phyloP scores from a whole-genome alignment of 2,113 vertebrate genomes.

The Petroica traversi region DNA sequence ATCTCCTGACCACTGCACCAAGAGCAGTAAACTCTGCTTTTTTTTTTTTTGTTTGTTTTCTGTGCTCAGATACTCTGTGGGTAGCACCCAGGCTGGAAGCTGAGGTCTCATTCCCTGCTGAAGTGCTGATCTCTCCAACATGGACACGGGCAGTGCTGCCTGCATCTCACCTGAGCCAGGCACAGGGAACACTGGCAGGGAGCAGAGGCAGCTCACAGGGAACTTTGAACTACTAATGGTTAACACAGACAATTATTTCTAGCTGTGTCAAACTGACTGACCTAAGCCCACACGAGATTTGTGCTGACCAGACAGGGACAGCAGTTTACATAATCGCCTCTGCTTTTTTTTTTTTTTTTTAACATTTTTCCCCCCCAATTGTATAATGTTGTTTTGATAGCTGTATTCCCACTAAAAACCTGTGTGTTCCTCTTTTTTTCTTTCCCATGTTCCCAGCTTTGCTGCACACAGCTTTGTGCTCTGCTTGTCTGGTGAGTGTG shows the following conservation, averaged over 20 bases:
- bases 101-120: not conserved
- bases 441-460: not conserved
- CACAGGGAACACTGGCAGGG: not conserved
- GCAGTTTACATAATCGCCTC: not conserved
- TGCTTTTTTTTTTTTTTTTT: not conserved
- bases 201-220: not conserved
- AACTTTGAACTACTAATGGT: slow-evolving; percentile 37
- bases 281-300: not conserved
- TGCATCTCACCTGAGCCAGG: not conserved
- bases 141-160: fast-evolving
- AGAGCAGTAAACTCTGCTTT: not conserved
- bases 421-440: not conserved
- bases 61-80: not conserved
- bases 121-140: not conserved
- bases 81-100: not conserved
- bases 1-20: not conserved
- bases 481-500: not conserved
- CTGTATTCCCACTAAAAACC: not conserved
- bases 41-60: not conserved
- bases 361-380: not conserved
- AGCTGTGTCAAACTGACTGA: not conserved
- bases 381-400: not conserved
- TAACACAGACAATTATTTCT: slow-evolving; percentile 25
- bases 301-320: slow-evolving; percentile 34
- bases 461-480: not conserved